Percentiles rank a stretch among this genome's conserved stretches.
Conservation (phyloP, 2,113 vertebrate genomes). For the Pollimyrus isidori region DNA sequence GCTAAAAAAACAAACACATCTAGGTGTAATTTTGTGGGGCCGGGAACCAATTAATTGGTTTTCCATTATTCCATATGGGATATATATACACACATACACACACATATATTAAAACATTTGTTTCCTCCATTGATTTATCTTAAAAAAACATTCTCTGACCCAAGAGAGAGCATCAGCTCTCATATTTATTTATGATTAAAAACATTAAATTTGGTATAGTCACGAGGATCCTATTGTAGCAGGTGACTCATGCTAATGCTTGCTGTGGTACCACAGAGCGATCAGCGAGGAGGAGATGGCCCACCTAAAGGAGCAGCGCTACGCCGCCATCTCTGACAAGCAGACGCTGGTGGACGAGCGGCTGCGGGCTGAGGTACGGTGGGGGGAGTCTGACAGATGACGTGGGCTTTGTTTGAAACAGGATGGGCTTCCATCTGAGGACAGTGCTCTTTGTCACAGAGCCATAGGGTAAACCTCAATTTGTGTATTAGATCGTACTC, state of each 20-base stretch:
- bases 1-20: too few species aligned
- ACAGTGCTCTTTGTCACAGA: not conserved
- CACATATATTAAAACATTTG: not conserved
- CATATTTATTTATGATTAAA: not conserved
- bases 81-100: too few species aligned
- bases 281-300: slow-evolving; percentile 87
- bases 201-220: not conserved
- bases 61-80: too few species aligned
- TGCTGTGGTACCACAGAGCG: slow-evolving; percentile 55
- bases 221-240: not conserved
- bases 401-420: not conserved
- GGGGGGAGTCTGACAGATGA: not conserved
- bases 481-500: too few species aligned
- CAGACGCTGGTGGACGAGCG: slow-evolving; percentile 77
- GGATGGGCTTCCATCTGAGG: not conserved
- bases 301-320: slow-evolving; percentile 76
- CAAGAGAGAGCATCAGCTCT: not conserved
- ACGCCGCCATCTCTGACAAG: slow-evolving; percentile 78
- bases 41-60: too few species aligned
- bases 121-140: not conserved
- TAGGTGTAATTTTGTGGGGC: too few species aligned
- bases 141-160: not conserved
- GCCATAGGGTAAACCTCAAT: too few species aligned
- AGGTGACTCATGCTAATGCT: not conserved
- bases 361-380: slow-evolving; percentile 70